Conservation (phyloP, 2,113 vertebrate species). For the Albula goreensis region DNA sequence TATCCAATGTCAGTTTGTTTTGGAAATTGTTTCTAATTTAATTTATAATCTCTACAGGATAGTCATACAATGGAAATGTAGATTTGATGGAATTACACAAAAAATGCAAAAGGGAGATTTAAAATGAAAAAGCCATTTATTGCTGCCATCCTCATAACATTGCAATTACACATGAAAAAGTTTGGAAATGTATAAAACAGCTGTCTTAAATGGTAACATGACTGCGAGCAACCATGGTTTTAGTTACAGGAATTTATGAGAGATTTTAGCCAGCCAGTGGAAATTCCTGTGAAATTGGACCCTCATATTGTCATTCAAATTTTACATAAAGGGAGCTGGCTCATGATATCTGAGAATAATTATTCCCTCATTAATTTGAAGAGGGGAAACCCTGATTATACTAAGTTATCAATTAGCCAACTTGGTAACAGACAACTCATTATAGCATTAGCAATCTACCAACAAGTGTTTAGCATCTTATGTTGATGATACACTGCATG, state of each 20-base stretch:
- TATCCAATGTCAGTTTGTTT: neutral
- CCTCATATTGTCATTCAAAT: neutral
- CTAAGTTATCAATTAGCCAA: neutral
- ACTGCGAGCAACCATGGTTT: neutral
- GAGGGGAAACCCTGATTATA: neutral
- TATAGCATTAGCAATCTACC: neutral
- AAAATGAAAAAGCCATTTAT: neutral
- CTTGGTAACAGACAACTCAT: neutral
- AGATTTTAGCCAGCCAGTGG: neutral
- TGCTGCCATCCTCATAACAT: neutral
- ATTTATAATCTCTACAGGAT: too few relatives aligned
- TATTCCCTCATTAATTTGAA: neutral
- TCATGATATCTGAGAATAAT: neutral
- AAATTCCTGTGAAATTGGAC: neutral
- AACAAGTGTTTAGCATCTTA: neutral
- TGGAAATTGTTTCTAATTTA: neutral
- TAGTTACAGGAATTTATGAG: neutral
- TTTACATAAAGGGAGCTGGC: neutral
- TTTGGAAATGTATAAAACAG: neutral
- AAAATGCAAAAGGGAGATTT: neutral
- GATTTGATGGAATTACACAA: too few relatives aligned
- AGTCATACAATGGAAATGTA: too few relatives aligned
- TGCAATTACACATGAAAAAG: neutral
- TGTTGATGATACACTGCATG: neutral
- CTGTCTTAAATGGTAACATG: neutral